Conservation (phyloP, 1,140 invertebrate genomes). For the Diachasma alloeum region DNA sequence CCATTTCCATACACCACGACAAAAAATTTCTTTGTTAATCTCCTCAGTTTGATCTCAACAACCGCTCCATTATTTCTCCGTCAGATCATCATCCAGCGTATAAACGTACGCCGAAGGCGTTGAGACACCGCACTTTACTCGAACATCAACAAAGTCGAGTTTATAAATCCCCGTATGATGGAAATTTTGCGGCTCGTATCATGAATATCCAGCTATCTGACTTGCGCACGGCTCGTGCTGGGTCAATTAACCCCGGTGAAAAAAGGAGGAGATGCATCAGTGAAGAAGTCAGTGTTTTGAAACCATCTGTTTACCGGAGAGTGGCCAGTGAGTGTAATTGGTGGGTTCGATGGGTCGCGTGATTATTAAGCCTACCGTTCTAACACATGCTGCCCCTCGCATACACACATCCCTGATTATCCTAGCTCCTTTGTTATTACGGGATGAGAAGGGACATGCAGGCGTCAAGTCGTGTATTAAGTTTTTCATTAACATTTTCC, state of each 20-base stretch:
- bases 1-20: neutral
- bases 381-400: neutral
- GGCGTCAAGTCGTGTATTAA: neutral
- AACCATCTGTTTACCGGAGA: neutral
- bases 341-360: neutral
- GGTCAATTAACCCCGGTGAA: slow-evolving; percentile 19
- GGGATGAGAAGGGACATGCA: neutral
- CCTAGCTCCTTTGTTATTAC: neutral
- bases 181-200: slow-evolving; percentile 38
- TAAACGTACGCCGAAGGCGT: neutral
- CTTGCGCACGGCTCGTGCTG: slow-evolving; percentile 24
- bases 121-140: slow-evolving; percentile 17
- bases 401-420: neutral
- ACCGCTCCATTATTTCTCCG: neutral
- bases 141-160: slow-evolving; percentile 35
- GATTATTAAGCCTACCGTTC: slow-evolving; percentile 3
- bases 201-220: neutral
- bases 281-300: neutral
- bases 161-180: slow-evolving; percentile 41
- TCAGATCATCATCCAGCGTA: neutral
- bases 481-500: no score
- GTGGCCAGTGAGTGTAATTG: neutral
- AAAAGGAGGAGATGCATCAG: slow-evolving; percentile 30
- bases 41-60: neutral
- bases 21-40: neutral